These are phyloP conservation scores for Lucilia sericata DNA, from an alignment of 1,140 invertebrate genomes.

Conservation along the genomic window DNA sequence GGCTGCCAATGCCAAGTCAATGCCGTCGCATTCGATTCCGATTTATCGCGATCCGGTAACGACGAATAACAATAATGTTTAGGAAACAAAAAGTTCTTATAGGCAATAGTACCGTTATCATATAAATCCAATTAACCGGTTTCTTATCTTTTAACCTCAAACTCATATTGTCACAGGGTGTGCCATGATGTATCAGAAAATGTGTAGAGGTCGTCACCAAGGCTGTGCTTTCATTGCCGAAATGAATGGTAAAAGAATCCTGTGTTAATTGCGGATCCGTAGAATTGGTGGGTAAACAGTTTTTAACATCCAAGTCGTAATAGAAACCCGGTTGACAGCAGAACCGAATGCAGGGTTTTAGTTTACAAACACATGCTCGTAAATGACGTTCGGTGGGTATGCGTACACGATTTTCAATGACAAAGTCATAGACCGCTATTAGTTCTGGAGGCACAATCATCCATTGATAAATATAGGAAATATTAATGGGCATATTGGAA, in stretches of 20 bases:
- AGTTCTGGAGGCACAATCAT: slow-evolving; percentile 54
- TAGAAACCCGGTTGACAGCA: slow-evolving; percentile 55
- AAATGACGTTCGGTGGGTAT: slow-evolving; percentile 54
- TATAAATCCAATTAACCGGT: slow-evolving; percentile 57
- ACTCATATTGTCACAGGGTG: slow-evolving; percentile 60
- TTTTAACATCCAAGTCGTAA: slow-evolving; percentile 52
- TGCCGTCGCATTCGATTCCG: neutral
- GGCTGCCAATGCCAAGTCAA: slow-evolving; percentile 60
- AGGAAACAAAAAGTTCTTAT: slow-evolving; percentile 54
- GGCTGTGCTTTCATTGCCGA: slow-evolving; percentile 29
- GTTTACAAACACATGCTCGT: slow-evolving; percentile 59
- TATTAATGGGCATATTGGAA: slow-evolving; percentile 26
- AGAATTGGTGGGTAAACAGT: slow-evolving; percentile 45
- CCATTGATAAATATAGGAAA: slow-evolving; percentile 56
- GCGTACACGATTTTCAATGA: slow-evolving; percentile 59
- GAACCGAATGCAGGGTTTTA: slow-evolving; percentile 58
- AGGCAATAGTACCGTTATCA: slow-evolving; percentile 59
- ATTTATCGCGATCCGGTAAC: slow-evolving; percentile 29
- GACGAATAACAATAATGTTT: slow-evolving; percentile 62
- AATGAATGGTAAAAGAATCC: slow-evolving; percentile 43
- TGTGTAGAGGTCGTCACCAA: neutral
- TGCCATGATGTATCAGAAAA: slow-evolving; percentile 55
- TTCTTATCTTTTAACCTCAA: slow-evolving; percentile 49
- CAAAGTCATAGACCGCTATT: slow-evolving; percentile 60
- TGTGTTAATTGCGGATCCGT: neutral